A percentile compares a stretch with the other conserved stretches of the same genome.
phyloP scores from a whole-genome alignment of 1,140 invertebrate species.

The Diuraphis noxia region DNA sequence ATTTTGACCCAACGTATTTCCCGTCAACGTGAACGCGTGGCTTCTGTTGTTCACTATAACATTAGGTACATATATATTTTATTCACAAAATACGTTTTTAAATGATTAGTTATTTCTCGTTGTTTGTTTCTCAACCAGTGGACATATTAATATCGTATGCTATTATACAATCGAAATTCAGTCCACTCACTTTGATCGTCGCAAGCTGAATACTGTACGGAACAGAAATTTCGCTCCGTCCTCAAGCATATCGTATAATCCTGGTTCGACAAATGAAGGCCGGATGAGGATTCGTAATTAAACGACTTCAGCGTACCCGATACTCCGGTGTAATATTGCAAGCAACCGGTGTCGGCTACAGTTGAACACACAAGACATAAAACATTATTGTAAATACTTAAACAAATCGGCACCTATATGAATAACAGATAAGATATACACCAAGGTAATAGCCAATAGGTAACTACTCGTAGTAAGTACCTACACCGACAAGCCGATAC shows the following conservation, averaged over 20 bases:
- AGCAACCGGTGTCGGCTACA: constrained; percentile 76
- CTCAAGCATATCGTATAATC: constrained; percentile 85
- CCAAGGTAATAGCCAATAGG: too few relatives aligned
- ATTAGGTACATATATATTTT: too few relatives aligned
- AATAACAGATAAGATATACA: background rate
- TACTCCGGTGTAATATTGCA: constrained; percentile 81
- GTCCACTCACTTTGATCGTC: constrained; percentile 65
- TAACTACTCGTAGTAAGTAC: too few relatives aligned
- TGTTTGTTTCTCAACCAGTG: background rate
- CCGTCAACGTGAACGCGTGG: constrained; percentile 72
- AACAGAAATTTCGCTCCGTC: constrained; percentile 84
- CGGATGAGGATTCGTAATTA: constrained; percentile 76
- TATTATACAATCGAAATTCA: too few relatives aligned
- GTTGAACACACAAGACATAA: background rate
- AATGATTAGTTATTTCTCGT: background rate
- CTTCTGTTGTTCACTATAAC: constrained; percentile 66
- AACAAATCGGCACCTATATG: background rate
- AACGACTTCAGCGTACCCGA: constrained; percentile 79
- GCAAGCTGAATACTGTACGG: constrained; percentile 80
- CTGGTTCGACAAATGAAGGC: constrained; percentile 84
- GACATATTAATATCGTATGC: background rate
- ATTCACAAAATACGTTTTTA: background rate
- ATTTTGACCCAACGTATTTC: constrained; percentile 67
- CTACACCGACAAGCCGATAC: too few relatives aligned
- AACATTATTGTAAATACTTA: background rate